These are phyloP conservation scores for Azorinus chamasolen DNA, from an alignment of 2,888 invertebrate genomes.

Conservation along the genomic window DNA sequence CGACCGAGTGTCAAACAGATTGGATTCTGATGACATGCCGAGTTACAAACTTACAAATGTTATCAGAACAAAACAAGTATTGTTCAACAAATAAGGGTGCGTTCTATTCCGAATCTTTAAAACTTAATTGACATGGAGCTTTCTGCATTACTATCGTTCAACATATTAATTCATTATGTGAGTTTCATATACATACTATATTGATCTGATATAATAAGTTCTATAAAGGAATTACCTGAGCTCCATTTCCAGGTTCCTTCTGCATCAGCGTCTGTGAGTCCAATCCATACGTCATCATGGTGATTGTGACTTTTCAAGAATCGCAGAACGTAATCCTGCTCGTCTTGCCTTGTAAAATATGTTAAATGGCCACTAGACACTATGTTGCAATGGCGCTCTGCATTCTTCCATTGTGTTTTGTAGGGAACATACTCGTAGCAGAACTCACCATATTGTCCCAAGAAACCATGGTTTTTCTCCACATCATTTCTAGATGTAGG, in stretches of 20 bases:
- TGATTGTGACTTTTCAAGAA: slow-evolving; percentile 34
- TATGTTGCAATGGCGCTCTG: slow-evolving; percentile 43
- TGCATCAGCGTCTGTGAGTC: slow-evolving; percentile 35
- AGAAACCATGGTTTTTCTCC: slow-evolving; percentile 22
- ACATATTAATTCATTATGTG: too few species aligned
- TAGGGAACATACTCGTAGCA: slow-evolving; percentile 48
- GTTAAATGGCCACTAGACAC: slow-evolving; percentile 32
- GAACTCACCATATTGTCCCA: slow-evolving; percentile 52
- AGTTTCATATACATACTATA: too few species aligned
- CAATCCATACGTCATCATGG: slow-evolving; percentile 38
- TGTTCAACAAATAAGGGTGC: too few species aligned
- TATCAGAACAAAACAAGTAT: too few species aligned
- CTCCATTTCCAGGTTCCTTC: slow-evolving; percentile 50
- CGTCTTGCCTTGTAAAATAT: slow-evolving; percentile 37
- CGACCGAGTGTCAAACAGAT: too few species aligned
- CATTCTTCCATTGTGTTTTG: slow-evolving; percentile 45
- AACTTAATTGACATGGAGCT: too few species aligned
- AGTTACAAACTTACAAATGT: too few species aligned
- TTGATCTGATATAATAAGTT: too few species aligned
- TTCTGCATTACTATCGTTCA: too few species aligned
- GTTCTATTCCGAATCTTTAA: too few species aligned
- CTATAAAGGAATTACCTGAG: slow-evolving; percentile 34
- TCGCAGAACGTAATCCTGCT: slow-evolving; percentile 44
- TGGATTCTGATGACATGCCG: too few species aligned
- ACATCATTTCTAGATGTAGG: slow-evolving; percentile 39